phyloP scores from a whole-genome alignment of 2,113 vertebrate species.

The Saccopteryx bilineata region DNA sequence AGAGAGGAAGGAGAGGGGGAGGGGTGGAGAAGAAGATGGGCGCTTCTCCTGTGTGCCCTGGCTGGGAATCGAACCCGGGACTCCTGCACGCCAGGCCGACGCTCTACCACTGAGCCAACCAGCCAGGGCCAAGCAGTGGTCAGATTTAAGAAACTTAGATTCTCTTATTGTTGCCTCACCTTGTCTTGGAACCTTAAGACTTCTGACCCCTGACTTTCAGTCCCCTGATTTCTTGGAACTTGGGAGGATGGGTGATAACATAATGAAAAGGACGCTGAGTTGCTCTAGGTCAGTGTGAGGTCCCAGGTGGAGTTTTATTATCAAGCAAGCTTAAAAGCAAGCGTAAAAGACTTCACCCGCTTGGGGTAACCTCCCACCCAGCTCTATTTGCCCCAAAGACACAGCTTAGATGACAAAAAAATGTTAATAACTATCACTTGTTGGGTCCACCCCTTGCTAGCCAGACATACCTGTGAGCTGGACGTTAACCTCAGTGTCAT shows the following conservation, averaged over 20 bases:
- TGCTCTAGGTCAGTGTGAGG: neutral
- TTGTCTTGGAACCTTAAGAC: neutral
- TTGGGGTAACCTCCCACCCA: neutral
- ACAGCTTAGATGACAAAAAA: neutral
- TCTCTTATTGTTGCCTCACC: neutral
- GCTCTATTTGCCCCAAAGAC: neutral
- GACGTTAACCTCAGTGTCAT: accelerated
- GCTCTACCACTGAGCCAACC: no score
- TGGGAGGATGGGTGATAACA: neutral
- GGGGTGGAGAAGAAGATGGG: no score
- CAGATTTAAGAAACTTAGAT: neutral
- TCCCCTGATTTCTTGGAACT: neutral
- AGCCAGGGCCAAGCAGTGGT: accelerated
- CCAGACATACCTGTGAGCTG: neutral
- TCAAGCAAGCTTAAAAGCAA: neutral
- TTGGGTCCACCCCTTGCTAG: neutral
- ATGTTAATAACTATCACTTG: no score
- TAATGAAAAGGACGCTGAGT: neutral
- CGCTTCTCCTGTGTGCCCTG: no score
- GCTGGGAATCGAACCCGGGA: no score
- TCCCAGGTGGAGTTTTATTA: neutral
- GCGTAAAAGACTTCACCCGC: neutral
- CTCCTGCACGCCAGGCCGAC: no score
- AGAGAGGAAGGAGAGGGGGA: no score
- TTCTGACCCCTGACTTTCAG: neutral